phyloP scores from a whole-genome alignment of 37 sponge, comb jelly and placozoan genomes.

The Aplysina aerophoba region DNA sequence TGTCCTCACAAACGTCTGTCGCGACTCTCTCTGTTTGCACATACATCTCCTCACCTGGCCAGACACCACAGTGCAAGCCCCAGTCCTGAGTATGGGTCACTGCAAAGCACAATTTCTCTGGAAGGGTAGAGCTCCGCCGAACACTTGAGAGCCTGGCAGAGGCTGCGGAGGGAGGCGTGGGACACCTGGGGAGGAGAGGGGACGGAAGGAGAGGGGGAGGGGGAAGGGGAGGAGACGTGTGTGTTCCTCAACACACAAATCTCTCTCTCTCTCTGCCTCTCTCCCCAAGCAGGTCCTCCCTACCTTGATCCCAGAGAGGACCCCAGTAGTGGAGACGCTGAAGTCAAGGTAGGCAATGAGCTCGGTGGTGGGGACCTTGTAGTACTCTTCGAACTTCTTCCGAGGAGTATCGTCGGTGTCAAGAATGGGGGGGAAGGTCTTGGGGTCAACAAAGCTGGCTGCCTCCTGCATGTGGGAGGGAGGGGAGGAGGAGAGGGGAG shows the following conservation, averaged over 20 bases:
- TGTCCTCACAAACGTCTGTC: too few relatives aligned
- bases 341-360: slow-evolving; percentile 96
- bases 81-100: slow-evolving; percentile 96
- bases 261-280: too few relatives aligned
- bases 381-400: slow-evolving; percentile 78
- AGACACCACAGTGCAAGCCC: slow-evolving; percentile 89
- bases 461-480: slow-evolving; percentile 69
- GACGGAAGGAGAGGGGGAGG: too few relatives aligned
- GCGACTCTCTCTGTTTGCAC: too few relatives aligned
- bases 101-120: slow-evolving; percentile 80
- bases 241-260: neutral
- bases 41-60: slow-evolving; percentile 54
- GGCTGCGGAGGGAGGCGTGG: slow-evolving; percentile 67
- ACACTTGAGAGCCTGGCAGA: slow-evolving; percentile 88
- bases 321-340: slow-evolving; percentile 92
- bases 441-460: slow-evolving; percentile 57
- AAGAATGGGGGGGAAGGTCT: slow-evolving; percentile 74
- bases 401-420: slow-evolving; percentile 86
- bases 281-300: neutral
- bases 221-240: neutral
- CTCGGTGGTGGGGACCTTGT: slow-evolving; percentile 88
- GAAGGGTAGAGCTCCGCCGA: slow-evolving; percentile 86
- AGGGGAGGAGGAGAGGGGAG: neutral
- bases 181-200: slow-evolving; percentile 66
- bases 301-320: slow-evolving; percentile 96